Base-by-base conservation (phyloP, 1,140 invertebrate genomes). In the Centruroides sculpturatus region DNA sequence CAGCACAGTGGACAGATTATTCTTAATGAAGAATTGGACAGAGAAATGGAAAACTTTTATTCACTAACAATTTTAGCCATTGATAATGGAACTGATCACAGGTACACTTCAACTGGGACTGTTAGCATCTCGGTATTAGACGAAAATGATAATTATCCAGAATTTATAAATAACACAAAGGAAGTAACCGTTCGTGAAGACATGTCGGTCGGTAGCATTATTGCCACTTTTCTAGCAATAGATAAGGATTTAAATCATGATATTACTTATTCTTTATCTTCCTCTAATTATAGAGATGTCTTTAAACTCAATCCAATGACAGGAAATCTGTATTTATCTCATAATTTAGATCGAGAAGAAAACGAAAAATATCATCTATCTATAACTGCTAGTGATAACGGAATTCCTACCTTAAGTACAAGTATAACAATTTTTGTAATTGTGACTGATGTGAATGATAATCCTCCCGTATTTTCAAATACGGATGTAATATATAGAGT, bases 191-290 rank as follows among this genome's bases (percentile, higher is more conserved):
- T 98, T 0, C 72, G 83, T 55, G 94, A 98, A 77, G 92, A 87
- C 1, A 86, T 85, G 35, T 76, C 82, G 1, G 76, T 86, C 0
- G 87, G 86, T 66, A 87, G 85, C 5, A 85, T 90, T 70, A 73
- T 98, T 49, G 82, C 92, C 35, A 81, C 84, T 65, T 93, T 98
- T 69, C 78, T 82, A 59, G 95, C 94, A 0, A 82, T 80, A 1
- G 95, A 98, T 74, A 80, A 80, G n/a, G 95, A 98, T 76, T 77
- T 86, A 0, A 98, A 98, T 71, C 85, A 85, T 67, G 89, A 93
- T 70, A 76, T 98, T 4, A 79, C 83, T 3, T 95, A 87, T 73
- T 86, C 83, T 2, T 88, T 96, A 51, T 83, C 83, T 11, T 84
- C 84, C 0, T 88, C 87, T 0, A 92, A 92, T 70, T 78, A 87